These are phyloP conservation scores for Cantharis rustica DNA, from an alignment of 2,888 invertebrate genomes.

Conservation along the genomic window DNA sequence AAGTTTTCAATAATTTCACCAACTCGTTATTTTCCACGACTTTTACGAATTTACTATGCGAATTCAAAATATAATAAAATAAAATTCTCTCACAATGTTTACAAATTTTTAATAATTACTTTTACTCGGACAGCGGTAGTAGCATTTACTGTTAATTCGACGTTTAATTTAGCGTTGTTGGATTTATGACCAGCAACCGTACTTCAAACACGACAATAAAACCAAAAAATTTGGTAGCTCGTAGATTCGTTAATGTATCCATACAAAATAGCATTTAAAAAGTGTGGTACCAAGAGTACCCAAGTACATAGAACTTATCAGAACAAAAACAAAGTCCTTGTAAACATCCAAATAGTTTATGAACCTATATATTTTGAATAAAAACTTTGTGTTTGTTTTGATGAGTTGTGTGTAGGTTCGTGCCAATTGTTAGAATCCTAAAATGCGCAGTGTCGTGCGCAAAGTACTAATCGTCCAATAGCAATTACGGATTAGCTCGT, in stretches of 20 bases:
- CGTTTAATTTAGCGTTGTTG: neutral
- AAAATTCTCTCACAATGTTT: neutral
- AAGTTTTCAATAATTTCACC: neutral
- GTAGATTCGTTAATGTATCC: neutral
- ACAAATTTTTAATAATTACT: neutral
- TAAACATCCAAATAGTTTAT: too few species aligned
- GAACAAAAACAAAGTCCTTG: too few species aligned
- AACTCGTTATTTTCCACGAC: neutral
- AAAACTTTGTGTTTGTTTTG: too few species aligned
- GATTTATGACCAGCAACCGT: neutral
- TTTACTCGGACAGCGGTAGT: neutral
- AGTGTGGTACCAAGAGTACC: too few species aligned
- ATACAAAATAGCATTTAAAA: neutral
- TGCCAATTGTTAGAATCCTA: too few species aligned
- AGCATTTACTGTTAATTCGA: neutral
- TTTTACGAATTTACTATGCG: neutral
- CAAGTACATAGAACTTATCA: too few species aligned
- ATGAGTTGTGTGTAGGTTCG: too few species aligned
- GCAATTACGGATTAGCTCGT: too few species aligned
- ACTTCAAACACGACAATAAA: neutral
- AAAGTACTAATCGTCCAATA: too few species aligned
- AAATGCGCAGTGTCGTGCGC: too few species aligned
- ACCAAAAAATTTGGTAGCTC: too few species aligned
- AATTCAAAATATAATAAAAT: neutral
- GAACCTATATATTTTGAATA: too few species aligned